phyloP scores from a whole-genome alignment of 2,113 vertebrate genomes.

The Uria lomvia region DNA sequence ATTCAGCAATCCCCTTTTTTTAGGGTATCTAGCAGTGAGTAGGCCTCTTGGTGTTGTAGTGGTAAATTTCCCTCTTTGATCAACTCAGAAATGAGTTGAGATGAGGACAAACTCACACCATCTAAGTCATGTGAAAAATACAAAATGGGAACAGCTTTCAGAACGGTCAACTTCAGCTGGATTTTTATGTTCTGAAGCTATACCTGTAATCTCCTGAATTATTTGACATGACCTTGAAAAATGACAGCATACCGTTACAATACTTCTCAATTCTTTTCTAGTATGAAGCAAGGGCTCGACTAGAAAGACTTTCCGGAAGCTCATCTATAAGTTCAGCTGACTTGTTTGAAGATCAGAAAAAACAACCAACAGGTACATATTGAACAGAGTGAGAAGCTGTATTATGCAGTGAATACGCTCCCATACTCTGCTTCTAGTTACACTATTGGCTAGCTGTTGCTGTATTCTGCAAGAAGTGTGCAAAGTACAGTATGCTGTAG shows the following conservation, averaged over 20 bases:
- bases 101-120: neutral
- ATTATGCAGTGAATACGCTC: fast-evolving
- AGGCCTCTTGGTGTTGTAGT: neutral
- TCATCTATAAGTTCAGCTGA: slow-evolving; percentile 92
- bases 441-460: fast-evolving
- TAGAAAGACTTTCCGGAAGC: slow-evolving; percentile 85
- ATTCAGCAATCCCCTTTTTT: neutral
- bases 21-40: neutral
- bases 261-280: slow-evolving; percentile 42
- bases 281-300: slow-evolving; percentile 87
- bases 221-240: neutral
- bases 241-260: neutral
- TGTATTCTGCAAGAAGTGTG: neutral
- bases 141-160: neutral
- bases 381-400: neutral
- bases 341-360: slow-evolving; percentile 91
- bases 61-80: neutral
- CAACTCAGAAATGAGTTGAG: neutral
- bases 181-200: neutral
- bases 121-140: neutral
- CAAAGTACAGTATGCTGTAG: neutral
- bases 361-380: slow-evolving; percentile 73
- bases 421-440: neutral
- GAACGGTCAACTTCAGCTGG: neutral
- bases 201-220: neutral